A percentile compares a stretch with the other conserved stretches of the same genome.
These are phyloP conservation scores for Rostratula benghalensis DNA, from an alignment of 2,113 vertebrate genomes.

Conservation along the genomic window DNA sequence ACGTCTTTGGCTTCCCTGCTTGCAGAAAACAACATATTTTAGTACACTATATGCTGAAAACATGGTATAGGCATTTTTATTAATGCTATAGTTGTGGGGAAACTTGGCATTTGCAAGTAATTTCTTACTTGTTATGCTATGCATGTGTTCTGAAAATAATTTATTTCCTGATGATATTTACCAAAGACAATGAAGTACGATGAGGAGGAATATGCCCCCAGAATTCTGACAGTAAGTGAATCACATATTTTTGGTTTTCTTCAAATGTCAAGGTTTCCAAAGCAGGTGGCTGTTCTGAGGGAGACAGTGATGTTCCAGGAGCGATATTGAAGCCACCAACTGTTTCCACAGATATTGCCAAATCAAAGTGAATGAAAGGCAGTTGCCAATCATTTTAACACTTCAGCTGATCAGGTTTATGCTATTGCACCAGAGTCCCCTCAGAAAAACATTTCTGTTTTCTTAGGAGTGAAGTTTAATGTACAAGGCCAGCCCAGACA, in stretches of 20 bases:
- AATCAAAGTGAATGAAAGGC: background rate
- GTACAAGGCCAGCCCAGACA: background rate
- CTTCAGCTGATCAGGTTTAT: background rate
- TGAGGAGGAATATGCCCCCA: background rate
- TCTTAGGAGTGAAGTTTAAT: background rate
- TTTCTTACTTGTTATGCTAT: background rate
- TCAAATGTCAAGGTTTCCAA: constrained; percentile 22
- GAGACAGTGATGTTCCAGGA: background rate
- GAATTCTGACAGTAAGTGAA: background rate
- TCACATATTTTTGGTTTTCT: background rate
- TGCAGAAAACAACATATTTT: background rate
- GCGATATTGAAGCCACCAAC: background rate
- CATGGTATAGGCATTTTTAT: background rate
- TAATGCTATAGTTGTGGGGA: background rate
- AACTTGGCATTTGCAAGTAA: background rate
- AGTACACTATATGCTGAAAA: background rate
- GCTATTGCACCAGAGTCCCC: background rate
- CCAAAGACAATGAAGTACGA: background rate
- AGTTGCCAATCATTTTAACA: background rate
- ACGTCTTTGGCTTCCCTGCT: background rate
- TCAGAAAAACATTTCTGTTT: background rate
- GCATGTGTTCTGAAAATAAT: background rate
- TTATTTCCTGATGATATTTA: background rate
- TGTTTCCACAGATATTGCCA: background rate
- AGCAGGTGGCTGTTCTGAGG: background rate